These are phyloP conservation scores for Sanderia malayensis DNA, from an alignment of 30 jellyfish, hydroid and myxozoan species.

Conservation along the genomic window DNA sequence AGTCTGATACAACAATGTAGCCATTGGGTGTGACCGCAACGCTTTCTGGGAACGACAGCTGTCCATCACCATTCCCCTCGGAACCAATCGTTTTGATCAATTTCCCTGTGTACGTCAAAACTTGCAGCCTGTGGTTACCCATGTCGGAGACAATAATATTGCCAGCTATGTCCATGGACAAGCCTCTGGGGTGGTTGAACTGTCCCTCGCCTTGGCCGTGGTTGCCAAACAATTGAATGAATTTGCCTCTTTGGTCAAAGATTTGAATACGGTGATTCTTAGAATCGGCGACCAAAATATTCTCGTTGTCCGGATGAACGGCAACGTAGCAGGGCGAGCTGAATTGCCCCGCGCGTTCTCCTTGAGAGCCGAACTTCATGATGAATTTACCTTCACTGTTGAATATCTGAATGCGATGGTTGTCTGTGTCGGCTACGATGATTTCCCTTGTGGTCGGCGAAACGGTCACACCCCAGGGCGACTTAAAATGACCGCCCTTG, in stretches of 20 bases:
- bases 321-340: constrained; percentile 97
- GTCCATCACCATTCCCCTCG: constrained; percentile 97
- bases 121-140: constrained; percentile 93
- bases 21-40: constrained; percentile 98
- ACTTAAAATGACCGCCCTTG: constrained; percentile 88
- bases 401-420: constrained; percentile 87
- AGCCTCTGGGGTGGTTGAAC: constrained; percentile 95
- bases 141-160: constrained; percentile 90
- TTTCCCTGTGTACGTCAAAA: constrained; percentile 77
- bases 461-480: constrained; percentile 98
- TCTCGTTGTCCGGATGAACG: constrained; percentile 85
- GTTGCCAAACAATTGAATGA: constrained; percentile 78
- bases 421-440: constrained; percentile 93
- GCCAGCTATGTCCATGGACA: constrained; percentile 96
- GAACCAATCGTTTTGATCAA: constrained; percentile 86
- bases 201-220: constrained; percentile 96
- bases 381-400: constrained; percentile 88
- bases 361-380: constrained; percentile 95
- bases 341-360: constrained; percentile 98
- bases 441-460: constrained; percentile 81
- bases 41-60: constrained; percentile 94
- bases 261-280: constrained; percentile 95
- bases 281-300: constrained; percentile 86
- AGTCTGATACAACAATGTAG: constrained; percentile 85
- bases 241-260: constrained; percentile 92